Evolutionary conservation across 2,797 vertebrate species (phyloP).

Genomic region (Presbytis comata): DNA sequence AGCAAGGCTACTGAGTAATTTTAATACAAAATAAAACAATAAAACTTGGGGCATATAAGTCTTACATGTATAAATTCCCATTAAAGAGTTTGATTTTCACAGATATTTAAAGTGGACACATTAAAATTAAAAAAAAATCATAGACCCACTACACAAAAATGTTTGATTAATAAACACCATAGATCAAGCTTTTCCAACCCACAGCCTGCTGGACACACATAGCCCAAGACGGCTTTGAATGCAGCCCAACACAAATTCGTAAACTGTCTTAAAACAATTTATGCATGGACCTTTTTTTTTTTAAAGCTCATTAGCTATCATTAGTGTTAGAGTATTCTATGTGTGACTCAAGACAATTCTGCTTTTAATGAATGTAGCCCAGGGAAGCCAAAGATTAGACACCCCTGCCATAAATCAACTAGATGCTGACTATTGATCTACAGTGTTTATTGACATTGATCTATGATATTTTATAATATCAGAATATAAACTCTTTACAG

Average conservation of each 20-base stretch:
- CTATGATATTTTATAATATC: background rate
- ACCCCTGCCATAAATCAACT: background rate
- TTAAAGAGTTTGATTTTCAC: background rate
- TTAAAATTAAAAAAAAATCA: background rate
- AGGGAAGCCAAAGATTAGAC: background rate
- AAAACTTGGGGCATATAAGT: background rate
- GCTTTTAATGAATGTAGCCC: background rate
- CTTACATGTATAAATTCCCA: background rate
- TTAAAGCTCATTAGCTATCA: background rate
- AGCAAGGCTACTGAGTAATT: background rate
- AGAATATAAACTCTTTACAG: background rate
- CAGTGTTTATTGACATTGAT: background rate
- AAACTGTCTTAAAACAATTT: background rate
- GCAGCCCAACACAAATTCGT: background rate
- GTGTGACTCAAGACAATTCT: background rate
- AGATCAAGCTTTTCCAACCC: background rate
- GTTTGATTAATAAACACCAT: background rate
- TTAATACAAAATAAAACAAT: background rate
- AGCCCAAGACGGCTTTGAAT: background rate
- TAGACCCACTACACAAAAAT: background rate
- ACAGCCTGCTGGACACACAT: background rate
- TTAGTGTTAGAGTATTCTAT: background rate
- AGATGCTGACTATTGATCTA: background rate
- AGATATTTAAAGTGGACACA: background rate
- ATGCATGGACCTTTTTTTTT: background rate